Evolutionary conservation across 2,797 vertebrate genomes (phyloP).

Genomic region (Clamator glandarius): DNA sequence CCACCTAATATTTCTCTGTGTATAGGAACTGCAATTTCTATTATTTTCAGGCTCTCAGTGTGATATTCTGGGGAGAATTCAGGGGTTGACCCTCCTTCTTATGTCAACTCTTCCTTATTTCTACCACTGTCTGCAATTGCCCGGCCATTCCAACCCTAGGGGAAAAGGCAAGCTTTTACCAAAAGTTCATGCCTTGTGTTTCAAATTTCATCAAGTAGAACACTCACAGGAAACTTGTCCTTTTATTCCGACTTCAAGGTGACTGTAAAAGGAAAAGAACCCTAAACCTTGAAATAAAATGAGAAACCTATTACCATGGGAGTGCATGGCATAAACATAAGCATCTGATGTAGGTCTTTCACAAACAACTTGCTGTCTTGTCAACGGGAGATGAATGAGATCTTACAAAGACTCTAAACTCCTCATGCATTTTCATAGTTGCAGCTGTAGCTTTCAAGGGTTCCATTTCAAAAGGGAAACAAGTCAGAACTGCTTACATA

Average conservation of each 20-base stretch:
- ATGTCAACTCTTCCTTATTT: not conserved
- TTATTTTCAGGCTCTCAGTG: not conserved
- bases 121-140: not conserved
- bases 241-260: not conserved
- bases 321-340: conserved; percentile 25
- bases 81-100: not conserved
- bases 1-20: not conserved
- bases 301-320: conserved; percentile 11
- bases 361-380: conserved; percentile 35
- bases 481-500: conserved; percentile 6
- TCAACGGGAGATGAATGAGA: conserved; percentile 60
- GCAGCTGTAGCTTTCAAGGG: conserved; percentile 62
- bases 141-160: not conserved
- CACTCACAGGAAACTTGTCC: not conserved
- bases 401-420: conserved; percentile 43
- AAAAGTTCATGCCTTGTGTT: not conserved
- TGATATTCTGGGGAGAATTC: not conserved
- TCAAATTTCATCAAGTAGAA: not conserved
- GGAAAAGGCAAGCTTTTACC: not conserved
- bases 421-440: conserved; percentile 67
- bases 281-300: conserved; percentile 9
- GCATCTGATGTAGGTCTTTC: conserved; percentile 30
- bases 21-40: not conserved
- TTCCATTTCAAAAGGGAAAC: conserved; percentile 30
- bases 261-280: not conserved